A percentile compares a stretch with the other conserved stretches of the same genome.
Conservation (phyloP, 2,888 invertebrate species). For the Dioctria rufipes region DNA sequence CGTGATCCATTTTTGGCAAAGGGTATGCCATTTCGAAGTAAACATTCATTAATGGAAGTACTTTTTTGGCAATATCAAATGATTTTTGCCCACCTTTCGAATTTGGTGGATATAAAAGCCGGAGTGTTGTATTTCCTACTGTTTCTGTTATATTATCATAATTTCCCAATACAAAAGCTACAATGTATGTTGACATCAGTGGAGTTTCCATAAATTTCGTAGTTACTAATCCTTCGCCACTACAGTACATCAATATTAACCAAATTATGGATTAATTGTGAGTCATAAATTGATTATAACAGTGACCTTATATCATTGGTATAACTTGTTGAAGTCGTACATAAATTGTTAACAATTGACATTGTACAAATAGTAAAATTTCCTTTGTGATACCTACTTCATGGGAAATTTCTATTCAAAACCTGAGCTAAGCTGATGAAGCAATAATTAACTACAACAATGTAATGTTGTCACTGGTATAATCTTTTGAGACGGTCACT, state of each 20-base stretch:
- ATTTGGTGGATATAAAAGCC: slow-evolving; percentile 56
- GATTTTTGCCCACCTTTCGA: slow-evolving; percentile 75
- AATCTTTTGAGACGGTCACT: too few relatives aligned
- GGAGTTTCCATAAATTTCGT: slow-evolving; percentile 71
- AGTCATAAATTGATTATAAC: too few relatives aligned
- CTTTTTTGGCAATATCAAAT: slow-evolving; percentile 79
- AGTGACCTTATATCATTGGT: too few relatives aligned
- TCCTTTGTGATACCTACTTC: too few relatives aligned
- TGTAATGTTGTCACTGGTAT: too few relatives aligned
- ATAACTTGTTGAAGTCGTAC: too few relatives aligned
- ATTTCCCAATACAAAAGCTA: slow-evolving; percentile 81
- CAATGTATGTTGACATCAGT: slow-evolving; percentile 84
- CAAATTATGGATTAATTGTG: too few relatives aligned
- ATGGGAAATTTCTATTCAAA: too few relatives aligned
- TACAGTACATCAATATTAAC: neutral
- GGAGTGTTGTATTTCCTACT: slow-evolving; percentile 35
- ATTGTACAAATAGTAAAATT: too few relatives aligned
- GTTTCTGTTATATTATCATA: slow-evolving; percentile 67
- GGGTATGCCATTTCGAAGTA: slow-evolving; percentile 83
- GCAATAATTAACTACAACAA: too few relatives aligned
- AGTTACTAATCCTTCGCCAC: slow-evolving; percentile 56
- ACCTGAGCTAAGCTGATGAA: too few relatives aligned
- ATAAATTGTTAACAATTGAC: too few relatives aligned
- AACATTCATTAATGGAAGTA: slow-evolving; percentile 79
- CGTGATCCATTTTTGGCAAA: slow-evolving; percentile 88